Evolutionary conservation across 2,113 vertebrate species (phyloP).

Genomic region (Lycaon pictus): DNA sequence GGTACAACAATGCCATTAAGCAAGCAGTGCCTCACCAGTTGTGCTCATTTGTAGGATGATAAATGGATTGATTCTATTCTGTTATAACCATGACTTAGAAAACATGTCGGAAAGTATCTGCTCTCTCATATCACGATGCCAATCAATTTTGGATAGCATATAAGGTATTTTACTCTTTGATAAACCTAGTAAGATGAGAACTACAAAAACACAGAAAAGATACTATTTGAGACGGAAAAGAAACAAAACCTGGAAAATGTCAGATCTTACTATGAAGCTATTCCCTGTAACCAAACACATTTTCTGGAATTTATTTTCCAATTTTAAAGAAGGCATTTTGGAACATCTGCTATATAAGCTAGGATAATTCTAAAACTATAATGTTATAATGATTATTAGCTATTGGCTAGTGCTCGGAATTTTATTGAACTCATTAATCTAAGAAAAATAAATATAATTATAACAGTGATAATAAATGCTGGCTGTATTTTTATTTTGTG

Average conservation of each 20-base stretch:
- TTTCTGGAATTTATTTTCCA: slow-evolving; percentile 66
- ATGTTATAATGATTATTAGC: slow-evolving; percentile 76
- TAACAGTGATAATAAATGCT: slow-evolving; percentile 68
- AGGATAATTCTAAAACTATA: slow-evolving; percentile 66
- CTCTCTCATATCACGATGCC: not conserved
- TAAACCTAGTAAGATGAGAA: not conserved
- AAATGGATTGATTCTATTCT: not conserved
- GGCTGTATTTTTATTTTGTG: slow-evolving; percentile 55
- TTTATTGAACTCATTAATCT: slow-evolving; percentile 85
- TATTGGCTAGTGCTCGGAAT: slow-evolving; percentile 76
- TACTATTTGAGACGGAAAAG: not conserved
- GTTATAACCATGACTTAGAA: not conserved
- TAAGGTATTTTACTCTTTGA: not conserved
- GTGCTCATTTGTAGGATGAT: not conserved
- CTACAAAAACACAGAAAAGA: not conserved
- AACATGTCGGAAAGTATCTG: not conserved
- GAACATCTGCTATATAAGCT: slow-evolving; percentile 72
- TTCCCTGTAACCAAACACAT: not conserved
- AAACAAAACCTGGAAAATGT: slow-evolving; percentile 37
- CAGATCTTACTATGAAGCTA: not conserved
- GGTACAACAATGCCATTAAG: slow-evolving; percentile 18
- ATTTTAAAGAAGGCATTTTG: slow-evolving; percentile 67
- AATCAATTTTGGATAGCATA: not conserved
- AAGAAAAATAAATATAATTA: slow-evolving; percentile 80
- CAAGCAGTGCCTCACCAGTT: not conserved